Base-by-base conservation (phyloP, 1,140 invertebrate genomes). In the Drosophila bifasciata region DNA sequence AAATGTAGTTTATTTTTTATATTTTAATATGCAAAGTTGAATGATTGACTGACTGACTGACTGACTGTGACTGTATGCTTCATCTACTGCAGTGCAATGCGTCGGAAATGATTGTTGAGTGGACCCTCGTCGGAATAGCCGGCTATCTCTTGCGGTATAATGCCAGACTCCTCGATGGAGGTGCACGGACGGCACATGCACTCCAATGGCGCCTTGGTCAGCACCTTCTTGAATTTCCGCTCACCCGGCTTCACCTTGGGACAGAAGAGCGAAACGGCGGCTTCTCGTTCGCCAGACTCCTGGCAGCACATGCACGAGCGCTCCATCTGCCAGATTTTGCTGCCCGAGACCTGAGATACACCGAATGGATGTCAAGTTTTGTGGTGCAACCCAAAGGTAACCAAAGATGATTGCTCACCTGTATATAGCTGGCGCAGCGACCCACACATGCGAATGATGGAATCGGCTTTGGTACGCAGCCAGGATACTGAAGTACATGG, bases 281-380 rank as follows among this genome's bases (percentile, higher is more conserved):
- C 97, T 92, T 98, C 97, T 69, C 97, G 93, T 92, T 98, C 97
- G 2, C 97, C 97, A 76, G 96, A 97, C 92, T 98, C 97, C 92
- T 98, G 97, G 92, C 97, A 98, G 90, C 97, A 98, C 95, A 97
- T 98, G 81, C 97, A 97, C 8, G 96, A 97, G 43, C 97, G 93
- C 91, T 98, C 97, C 95, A 97, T 98, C 94, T 98, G 97, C 97
- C 97, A 98, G 89, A 98, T 97, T 93, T 98, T 98, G 68, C 96
- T 98, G 9, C 97, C 97, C n/a, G 97, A 98, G 5, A 98, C 97
- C 97, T 98, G 66, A 13, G 9, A 8, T 15, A 43, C 7, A 21
- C 19, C 2, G 28, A 19, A 15, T 19, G 1, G 3, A 41, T 39
- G 32, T 36, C 70, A 1, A 44, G 17, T 19, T 23, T 11, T 1